Evolutionary conservation across 2,113 vertebrate species (phyloP).

Genomic region (Leuciscus idus): DNA sequence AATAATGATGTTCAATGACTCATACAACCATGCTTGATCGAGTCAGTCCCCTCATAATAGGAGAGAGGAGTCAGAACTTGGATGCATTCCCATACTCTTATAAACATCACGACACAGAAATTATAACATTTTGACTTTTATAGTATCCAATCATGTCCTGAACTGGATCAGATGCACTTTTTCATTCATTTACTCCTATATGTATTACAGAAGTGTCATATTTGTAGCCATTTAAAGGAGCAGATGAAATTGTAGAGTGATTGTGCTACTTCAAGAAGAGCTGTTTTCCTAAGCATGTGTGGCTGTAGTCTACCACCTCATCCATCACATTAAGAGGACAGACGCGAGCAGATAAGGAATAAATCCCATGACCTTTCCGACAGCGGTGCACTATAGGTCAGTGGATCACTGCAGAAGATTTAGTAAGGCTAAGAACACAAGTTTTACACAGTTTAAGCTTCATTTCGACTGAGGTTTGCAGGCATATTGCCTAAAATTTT

Average conservation of each 20-base stretch:
- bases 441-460: background rate
- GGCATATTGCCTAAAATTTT: background rate
- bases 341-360: slow-evolving; percentile 20
- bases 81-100: background rate
- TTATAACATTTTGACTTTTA: background rate
- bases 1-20: slow-evolving; percentile 14
- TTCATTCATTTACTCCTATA: background rate
- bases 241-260: background rate
- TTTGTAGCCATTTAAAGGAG: background rate
- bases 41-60: background rate
- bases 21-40: slow-evolving; percentile 2
- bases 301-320: slow-evolving; percentile 27
- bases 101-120: background rate
- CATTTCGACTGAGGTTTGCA: background rate
- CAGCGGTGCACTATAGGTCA: slow-evolving; percentile 4
- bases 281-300: slow-evolving; percentile 40
- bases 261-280: background rate
- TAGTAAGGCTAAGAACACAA: background rate
- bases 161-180: background rate
- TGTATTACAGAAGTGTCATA: background rate
- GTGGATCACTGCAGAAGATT: background rate
- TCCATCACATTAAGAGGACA: slow-evolving; percentile 38
- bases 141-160: background rate
- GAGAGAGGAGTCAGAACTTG: background rate
- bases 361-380: slow-evolving; percentile 37